A percentile compares a stretch with the other conserved stretches of the same genome.
Evolutionary conservation across 92 coral and sea anemone species (phyloP).

Genomic region (Parazoanthus darwini): DNA sequence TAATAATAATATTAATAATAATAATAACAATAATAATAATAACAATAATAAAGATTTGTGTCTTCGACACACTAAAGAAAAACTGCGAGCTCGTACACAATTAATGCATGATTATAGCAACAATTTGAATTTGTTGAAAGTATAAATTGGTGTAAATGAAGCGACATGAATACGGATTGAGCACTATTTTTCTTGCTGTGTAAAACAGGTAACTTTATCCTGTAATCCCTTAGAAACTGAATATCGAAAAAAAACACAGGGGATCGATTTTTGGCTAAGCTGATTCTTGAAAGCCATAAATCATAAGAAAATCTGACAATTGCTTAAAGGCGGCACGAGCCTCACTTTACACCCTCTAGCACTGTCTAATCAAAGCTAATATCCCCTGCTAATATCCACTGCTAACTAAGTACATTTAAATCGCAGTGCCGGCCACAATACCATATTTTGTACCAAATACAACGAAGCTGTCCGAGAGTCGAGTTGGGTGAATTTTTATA

Average conservation of each 20-base stretch:
- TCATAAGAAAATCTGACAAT: constrained; percentile 14
- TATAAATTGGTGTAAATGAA: too few relatives aligned
- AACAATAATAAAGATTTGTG: too few relatives aligned
- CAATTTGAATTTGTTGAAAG: too few relatives aligned
- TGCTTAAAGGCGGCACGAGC: constrained; percentile 4
- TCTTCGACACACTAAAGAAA: too few relatives aligned
- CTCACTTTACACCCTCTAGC: constrained; percentile 29
- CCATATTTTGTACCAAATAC: neutral
- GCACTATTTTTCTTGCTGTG: too few relatives aligned
- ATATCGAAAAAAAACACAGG: neutral
- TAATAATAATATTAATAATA: too few relatives aligned
- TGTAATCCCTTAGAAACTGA: constrained; percentile 16
- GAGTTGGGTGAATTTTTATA: neutral
- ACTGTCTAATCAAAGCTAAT: neutral
- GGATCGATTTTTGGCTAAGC: neutral
- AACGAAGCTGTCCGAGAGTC: neutral
- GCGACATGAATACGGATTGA: too few relatives aligned
- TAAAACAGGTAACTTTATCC: neutral
- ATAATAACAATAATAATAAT: too few relatives aligned
- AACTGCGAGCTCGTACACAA: too few relatives aligned
- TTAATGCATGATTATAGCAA: too few relatives aligned
- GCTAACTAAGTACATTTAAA: neutral
- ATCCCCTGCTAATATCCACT: neutral
- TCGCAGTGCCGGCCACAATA: neutral
- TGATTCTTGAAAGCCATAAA: constrained; percentile 9